Evolutionary conservation across 2,888 invertebrate species (phyloP), one percentile per base, ranked within the genome.

Genomic region (Choristoneura rosaceana): DNA sequence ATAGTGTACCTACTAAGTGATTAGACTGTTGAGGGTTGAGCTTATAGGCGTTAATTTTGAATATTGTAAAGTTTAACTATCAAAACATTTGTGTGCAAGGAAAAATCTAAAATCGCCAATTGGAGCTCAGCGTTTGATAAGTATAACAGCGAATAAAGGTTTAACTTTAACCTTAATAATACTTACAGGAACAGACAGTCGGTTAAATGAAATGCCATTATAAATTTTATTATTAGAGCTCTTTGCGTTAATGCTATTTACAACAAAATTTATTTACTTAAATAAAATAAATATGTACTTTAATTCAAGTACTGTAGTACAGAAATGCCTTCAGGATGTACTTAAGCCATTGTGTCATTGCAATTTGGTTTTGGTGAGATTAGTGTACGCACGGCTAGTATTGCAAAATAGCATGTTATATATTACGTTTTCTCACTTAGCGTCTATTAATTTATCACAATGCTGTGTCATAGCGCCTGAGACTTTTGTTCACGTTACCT

Each of bases 381-480:
- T 33, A 71, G 76, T 76, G 81, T 78, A 79, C 77, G 79, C 78
- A 70, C 76, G 76, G 77, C 67, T 75, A 17, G 14, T 52, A 66
- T 75, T 75, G 76, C 71, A 75, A 73, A 71, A 76, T 68, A 74
- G 75, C 75, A 74, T 77, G 77, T 67, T 81, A 79, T 77, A 80
- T 75, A 80, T 82, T 81, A 85, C 81, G 78, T 84, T 81, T 83
- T 86, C 87, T 88, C 88, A 89, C 89, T 87, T 85, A 82, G 84
- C 81, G 88, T 90, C 86, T 87, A 82, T 85, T 47, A 86, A 82
- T 84, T 79, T 90, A 89, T 89, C 90, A 90, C 88, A 87, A 87
- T 86, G 86, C 87, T 81, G 84, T 87, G 81, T 84, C 77, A 80
- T 79, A 81, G 81, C 84, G 83, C 82, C 81, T 78, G 79, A 79